phyloP scores from a whole-genome alignment of 1,140 invertebrate species.

The Sycobia sp. region DNA sequence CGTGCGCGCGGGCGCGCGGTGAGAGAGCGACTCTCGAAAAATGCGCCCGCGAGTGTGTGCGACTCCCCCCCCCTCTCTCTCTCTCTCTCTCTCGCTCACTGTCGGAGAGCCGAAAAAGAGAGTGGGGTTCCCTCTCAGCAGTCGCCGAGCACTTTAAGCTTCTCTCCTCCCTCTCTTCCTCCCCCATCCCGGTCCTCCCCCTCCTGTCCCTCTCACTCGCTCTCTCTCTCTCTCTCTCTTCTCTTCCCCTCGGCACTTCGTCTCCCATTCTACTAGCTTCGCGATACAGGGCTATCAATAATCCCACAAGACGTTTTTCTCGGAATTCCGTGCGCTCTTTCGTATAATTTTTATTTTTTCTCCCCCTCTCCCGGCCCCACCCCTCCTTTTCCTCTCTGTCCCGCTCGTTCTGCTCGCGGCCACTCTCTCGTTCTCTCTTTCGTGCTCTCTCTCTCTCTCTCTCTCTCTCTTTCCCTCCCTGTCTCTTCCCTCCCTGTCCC shows the following conservation, averaged over 20 bases:
- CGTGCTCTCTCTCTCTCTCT: background rate
- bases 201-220: background rate
- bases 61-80: no score
- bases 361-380: background rate
- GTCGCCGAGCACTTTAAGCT: conserved; percentile 23
- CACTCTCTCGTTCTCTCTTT: no score
- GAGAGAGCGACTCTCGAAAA: background rate
- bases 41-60: background rate
- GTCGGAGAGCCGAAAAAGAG: conserved; percentile 11
- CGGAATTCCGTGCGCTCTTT: conserved; percentile 32
- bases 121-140: conserved; percentile 6
- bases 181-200: background rate
- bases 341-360: conserved; percentile 21
- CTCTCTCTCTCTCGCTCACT: no score
- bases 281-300: conserved; percentile 37
- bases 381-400: conserved; percentile 19
- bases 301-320: conserved; percentile 37
- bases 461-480: background rate
- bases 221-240: background rate
- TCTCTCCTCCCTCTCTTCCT: conserved; percentile 1
- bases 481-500: background rate
- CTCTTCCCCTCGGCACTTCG: background rate
- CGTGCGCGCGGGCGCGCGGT: background rate
- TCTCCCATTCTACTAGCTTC: conserved; percentile 10
- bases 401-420: no score